Conservation (phyloP, 1,140 invertebrate species). For the Pseudomyrmex pallidus region DNA sequence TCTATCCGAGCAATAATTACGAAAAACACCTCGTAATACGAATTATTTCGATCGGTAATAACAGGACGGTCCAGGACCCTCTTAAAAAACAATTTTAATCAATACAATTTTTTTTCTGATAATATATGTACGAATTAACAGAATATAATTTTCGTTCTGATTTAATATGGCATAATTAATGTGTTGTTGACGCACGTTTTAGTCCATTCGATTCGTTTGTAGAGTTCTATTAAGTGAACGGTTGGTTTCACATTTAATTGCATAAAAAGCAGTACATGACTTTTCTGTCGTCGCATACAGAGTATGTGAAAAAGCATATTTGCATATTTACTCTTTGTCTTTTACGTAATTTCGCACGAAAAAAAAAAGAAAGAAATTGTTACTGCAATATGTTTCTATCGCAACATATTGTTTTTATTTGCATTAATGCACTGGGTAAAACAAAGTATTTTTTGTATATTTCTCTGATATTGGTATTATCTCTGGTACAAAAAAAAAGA, state of each 20-base stretch:
- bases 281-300: not conserved
- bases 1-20: too few species aligned
- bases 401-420: not conserved
- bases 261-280: not conserved
- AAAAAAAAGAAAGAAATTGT: not conserved
- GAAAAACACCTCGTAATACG: too few species aligned
- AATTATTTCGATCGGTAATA: too few species aligned
- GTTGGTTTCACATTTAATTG: not conserved
- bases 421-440: not conserved
- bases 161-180: not conserved
- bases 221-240: constrained; percentile 1
- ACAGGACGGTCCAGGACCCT: too few species aligned
- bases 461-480: too few species aligned
- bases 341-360: constrained; percentile 5
- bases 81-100: too few species aligned
- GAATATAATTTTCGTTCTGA: not conserved
- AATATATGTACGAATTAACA: not conserved
- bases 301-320: constrained; percentile 15
- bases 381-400: constrained; percentile 3
- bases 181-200: constrained; percentile 12
- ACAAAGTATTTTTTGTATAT: not conserved
- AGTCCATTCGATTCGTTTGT: not conserved
- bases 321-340: not conserved
- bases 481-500: not conserved
- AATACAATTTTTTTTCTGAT: too few species aligned